Percentiles rank a stretch among this genome's conserved stretches.
Conservation (phyloP, 2,888 invertebrate genomes). For the Ischnura elegans region DNA sequence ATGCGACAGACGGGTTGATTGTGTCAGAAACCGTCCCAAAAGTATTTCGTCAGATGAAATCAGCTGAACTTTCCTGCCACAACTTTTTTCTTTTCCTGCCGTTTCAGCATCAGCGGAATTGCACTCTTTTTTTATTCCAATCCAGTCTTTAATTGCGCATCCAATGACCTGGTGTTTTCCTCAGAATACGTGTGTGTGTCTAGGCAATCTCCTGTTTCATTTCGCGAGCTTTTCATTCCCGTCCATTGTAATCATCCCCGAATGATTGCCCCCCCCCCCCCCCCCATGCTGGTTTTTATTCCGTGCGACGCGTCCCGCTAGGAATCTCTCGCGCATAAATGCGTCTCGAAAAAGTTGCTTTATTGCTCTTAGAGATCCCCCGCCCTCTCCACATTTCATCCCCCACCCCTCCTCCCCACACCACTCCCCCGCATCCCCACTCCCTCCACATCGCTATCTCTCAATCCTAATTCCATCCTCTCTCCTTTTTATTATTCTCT, state of each 20-base stretch:
- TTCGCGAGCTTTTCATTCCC: not conserved
- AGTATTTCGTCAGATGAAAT: too few relatives aligned
- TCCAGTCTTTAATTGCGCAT: too few relatives aligned
- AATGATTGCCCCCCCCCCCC: not conserved
- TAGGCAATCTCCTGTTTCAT: not conserved
- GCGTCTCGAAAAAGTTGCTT: not conserved
- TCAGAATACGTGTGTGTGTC: not conserved
- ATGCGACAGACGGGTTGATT: too few relatives aligned
- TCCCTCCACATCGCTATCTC: not conserved
- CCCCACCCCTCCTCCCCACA: not conserved
- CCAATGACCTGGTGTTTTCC: not conserved
- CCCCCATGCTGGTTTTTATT: not conserved
- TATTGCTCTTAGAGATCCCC: not conserved
- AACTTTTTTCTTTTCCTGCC: too few relatives aligned
- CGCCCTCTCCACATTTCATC: not conserved
- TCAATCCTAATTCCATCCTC: not conserved
- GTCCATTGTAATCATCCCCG: not conserved
- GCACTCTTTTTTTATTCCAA: too few relatives aligned
- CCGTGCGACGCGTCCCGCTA: not conserved
- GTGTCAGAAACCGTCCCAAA: too few relatives aligned
- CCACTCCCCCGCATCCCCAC: not conserved
- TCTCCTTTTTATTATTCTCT: not conserved
- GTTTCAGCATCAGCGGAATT: too few relatives aligned
- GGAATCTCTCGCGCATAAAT: not conserved
- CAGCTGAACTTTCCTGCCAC: too few relatives aligned